These are phyloP conservation scores for Bembecia ichneumoniformis DNA, from an alignment of 2,888 invertebrate genomes.

Conservation along the genomic window DNA sequence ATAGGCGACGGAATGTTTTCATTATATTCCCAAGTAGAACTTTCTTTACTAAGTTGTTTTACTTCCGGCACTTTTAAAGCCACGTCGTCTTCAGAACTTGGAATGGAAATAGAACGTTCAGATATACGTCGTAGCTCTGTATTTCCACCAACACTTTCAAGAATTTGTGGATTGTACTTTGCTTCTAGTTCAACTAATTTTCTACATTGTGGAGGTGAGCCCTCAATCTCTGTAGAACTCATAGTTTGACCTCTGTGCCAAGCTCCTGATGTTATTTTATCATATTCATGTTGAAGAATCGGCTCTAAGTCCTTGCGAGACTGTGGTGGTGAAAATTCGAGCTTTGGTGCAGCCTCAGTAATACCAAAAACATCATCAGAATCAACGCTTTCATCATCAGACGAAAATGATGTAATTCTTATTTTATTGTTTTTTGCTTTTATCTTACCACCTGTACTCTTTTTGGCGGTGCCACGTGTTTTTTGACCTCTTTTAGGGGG, in stretches of 20 bases:
- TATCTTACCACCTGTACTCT: slow-evolving; percentile 70
- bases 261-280: slow-evolving; percentile 76
- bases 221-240: slow-evolving; percentile 85
- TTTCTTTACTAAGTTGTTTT: slow-evolving; percentile 63
- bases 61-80: slow-evolving; percentile 71
- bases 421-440: slow-evolving; percentile 78
- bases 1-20: slow-evolving; percentile 77
- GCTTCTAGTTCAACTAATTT: slow-evolving; percentile 76
- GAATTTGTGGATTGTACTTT: slow-evolving; percentile 75
- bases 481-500: slow-evolving; percentile 76
- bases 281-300: slow-evolving; percentile 80
- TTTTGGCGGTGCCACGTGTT: slow-evolving; percentile 72
- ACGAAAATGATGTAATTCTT: slow-evolving; percentile 82
- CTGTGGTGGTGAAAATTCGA: slow-evolving; percentile 83
- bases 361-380: slow-evolving; percentile 84
- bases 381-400: slow-evolving; percentile 82
- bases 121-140: slow-evolving; percentile 80
- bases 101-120: slow-evolving; percentile 81
- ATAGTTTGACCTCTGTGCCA: slow-evolving; percentile 80
- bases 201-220: slow-evolving; percentile 81
- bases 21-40: slow-evolving; percentile 74
- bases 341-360: slow-evolving; percentile 80
- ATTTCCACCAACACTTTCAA: slow-evolving; percentile 75
- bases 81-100: slow-evolving; percentile 82
- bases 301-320: slow-evolving; percentile 83